Evolutionary conservation across 2,113 vertebrate species (phyloP).

Genomic region (Osmerus mordax): DNA sequence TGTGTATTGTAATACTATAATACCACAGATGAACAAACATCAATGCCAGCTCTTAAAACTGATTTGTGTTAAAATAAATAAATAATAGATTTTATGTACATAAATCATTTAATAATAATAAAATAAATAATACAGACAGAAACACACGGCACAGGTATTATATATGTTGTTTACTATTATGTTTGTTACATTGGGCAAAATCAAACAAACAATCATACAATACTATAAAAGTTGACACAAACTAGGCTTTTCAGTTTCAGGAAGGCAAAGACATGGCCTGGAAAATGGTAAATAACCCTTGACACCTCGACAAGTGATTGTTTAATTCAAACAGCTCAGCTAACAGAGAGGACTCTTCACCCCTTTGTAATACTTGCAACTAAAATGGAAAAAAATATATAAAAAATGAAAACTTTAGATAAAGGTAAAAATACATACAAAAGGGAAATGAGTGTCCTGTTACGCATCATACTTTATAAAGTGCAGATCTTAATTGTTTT

Average conservation of each 20-base stretch:
- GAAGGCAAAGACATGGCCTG: slow-evolving; percentile 60
- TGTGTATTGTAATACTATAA: no score
- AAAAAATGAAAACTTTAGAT: slow-evolving; percentile 46
- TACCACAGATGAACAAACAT: no score
- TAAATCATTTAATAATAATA: slow-evolving; percentile 18
- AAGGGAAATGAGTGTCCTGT: slow-evolving; percentile 42
- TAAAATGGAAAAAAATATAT: slow-evolving; percentile 45
- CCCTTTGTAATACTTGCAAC: slow-evolving; percentile 43
- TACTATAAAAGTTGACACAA: slow-evolving; percentile 62
- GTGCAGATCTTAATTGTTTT: slow-evolving; percentile 51
- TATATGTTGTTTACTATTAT: slow-evolving; percentile 59
- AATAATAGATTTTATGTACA: not conserved
- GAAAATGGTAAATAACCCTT: slow-evolving; percentile 54
- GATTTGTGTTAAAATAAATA: not conserved
- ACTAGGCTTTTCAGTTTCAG: slow-evolving; percentile 59
- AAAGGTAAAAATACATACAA: slow-evolving; percentile 48
- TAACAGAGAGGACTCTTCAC: slow-evolving; percentile 45
- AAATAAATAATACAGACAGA: slow-evolving; percentile 23
- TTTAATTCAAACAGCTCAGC: slow-evolving; percentile 47
- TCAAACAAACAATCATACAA: slow-evolving; percentile 51
- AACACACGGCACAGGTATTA: slow-evolving; percentile 46
- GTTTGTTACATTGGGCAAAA: slow-evolving; percentile 60
- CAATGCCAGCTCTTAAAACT: no score
- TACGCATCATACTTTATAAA: slow-evolving; percentile 55
- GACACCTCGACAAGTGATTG: slow-evolving; percentile 51